Base-by-base conservation (phyloP, 1,140 invertebrate genomes). In the Sipha flava region DNA sequence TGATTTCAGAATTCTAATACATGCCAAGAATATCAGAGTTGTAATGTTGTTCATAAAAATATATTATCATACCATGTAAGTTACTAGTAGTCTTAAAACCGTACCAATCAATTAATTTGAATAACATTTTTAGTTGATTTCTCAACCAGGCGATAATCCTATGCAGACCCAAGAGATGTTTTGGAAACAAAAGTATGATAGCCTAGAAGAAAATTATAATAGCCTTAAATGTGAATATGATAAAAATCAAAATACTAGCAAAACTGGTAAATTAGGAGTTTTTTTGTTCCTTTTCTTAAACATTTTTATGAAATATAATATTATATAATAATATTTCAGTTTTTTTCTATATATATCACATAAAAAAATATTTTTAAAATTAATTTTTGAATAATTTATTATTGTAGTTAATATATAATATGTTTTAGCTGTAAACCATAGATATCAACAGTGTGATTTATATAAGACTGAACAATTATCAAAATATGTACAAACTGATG, bases 111-210 rank as follows among this genome's bases (percentile, higher is more conserved):
- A 10, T 40, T 4, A 40, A 40, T 66, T 40, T 66, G 10, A 40
- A 40, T 43, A 43, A 29, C 1, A 29, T 70, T 47, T 43, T 47
- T 47, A 70, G 66, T 70, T 70, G 34, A 47, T 70, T 29, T n/a
- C 43, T 47, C 66, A 70, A 47, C 37, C 14, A 5, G 43, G 40
- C 14, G 66, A 70, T 70, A 70, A 70, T 29, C 40, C 66, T 45
- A 70, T 70, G 66, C 66, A 70, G 10, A 70, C 26, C 29, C 66
- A 70, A 70, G 66, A 70, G 47, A 47, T 70, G 40, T 70, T 23
- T 47, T 70, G 66, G 66, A 45, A 47, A 47, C 66, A 70, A 29
- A 70, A 70, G 10, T 70, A 70, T 70, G 40, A 70, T 29, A 47
- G 18, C 9, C 31, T 70, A 47, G 40, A 70, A 47, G 26, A 70